A percentile compares a stretch with the other conserved stretches of the same genome.
phyloP scores from a whole-genome alignment of 92 coral and sea anemone genomes.

The Montipora capitata region DNA sequence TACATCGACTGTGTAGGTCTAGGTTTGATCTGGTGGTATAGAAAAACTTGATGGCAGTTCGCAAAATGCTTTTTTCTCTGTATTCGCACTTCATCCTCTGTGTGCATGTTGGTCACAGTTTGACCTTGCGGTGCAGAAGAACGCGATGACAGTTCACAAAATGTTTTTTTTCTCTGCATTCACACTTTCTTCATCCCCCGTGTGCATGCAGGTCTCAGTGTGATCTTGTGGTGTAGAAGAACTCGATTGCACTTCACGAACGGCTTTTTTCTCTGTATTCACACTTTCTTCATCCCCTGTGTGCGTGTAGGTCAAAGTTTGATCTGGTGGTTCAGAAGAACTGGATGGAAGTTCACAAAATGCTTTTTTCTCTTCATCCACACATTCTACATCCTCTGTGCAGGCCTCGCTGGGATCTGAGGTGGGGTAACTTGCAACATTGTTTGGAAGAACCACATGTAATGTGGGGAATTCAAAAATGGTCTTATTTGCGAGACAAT shows the following conservation, averaged over 20 bases:
- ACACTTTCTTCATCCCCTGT: too few relatives aligned
- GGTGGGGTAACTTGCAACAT: constrained; percentile 50
- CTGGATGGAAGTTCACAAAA: not conserved
- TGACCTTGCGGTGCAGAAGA: too few relatives aligned
- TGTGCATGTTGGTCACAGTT: too few relatives aligned
- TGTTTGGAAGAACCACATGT: constrained; percentile 86
- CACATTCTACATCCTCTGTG: not conserved
- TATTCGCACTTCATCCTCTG: not conserved
- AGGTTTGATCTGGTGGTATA: not conserved
- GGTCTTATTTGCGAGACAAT: constrained; percentile 71
- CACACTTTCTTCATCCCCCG: too few relatives aligned
- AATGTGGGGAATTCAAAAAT: constrained; percentile 91
- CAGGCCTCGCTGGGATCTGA: not conserved
- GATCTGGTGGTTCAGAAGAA: not conserved
- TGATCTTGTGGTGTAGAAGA: too few relatives aligned
- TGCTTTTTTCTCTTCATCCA: not conserved
- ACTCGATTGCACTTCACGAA: too few relatives aligned
- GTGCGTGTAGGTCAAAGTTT: too few relatives aligned
- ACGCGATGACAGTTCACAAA: too few relatives aligned
- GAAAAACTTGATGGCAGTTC: not conserved
- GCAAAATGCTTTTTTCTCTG: not conserved
- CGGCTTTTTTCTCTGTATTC: too few relatives aligned
- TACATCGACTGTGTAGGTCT: not conserved
- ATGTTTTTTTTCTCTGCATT: too few relatives aligned
- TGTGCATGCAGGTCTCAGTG: too few relatives aligned